Evolutionary conservation across 2,113 vertebrate species (phyloP).

Genomic region (Gila orcuttii): DNA sequence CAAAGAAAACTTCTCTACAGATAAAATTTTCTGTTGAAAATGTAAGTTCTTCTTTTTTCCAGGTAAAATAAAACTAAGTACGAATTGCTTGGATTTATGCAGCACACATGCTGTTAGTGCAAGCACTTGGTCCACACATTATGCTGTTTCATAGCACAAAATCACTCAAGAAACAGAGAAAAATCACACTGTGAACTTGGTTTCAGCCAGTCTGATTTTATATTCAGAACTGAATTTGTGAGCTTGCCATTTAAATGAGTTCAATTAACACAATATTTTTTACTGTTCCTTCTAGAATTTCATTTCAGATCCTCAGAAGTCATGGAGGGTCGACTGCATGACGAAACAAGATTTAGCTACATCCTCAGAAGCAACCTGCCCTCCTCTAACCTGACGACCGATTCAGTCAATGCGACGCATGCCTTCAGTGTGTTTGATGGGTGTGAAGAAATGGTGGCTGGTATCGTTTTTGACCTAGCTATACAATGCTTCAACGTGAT

Average conservation of each 20-base stretch:
- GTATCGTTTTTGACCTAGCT: slow-evolving; percentile 71
- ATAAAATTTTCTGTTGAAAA: not conserved
- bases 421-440: slow-evolving; percentile 73
- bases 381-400: not conserved
- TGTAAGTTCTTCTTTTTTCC: not conserved
- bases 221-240: not conserved
- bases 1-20: not conserved
- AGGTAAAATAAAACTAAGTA: not conserved
- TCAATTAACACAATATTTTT: not conserved
- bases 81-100: not conserved
- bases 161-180: not conserved
- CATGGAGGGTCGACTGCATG: slow-evolving; percentile 52
- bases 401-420: slow-evolving; percentile 55
- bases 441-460: slow-evolving; percentile 66
- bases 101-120: no score
- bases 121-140: no score
- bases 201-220: not conserved
- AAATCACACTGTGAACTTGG: not conserved
- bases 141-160: not conserved
- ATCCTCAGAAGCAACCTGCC: slow-evolving; percentile 46
- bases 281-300: slow-evolving; percentile 31
- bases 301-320: slow-evolving; percentile 1
- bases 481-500: slow-evolving; percentile 72
- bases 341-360: slow-evolving; percentile 6
- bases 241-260: not conserved